Evolutionary conservation across 2,113 vertebrate genomes (phyloP), one percentile per base, ranked within the genome.

Genomic region (Anhinga rufa): DNA sequence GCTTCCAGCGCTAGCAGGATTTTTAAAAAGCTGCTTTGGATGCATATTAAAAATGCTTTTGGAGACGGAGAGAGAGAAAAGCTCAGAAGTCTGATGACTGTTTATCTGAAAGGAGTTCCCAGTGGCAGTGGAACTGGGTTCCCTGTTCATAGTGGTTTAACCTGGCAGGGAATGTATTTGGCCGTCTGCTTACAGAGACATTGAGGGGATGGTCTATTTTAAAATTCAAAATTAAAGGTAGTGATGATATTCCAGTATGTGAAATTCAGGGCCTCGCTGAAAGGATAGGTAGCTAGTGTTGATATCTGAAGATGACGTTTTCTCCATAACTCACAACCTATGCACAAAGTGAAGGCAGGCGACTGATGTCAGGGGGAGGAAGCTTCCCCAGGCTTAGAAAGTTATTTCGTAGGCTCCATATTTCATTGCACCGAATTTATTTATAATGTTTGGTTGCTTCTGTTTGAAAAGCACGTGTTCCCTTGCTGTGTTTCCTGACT

Each of bases 11-110:
- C n/a, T 60, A 60, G 72, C 58, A 84, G 55, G 61, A 60, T 85
- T 77, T 93, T 81, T 10, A 78, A 76, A 90, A 95, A 91, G 75
- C 66, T 84, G 65, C 83, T 97, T 97, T 93, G 96, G 76, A 61
- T 91, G 64, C 75, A 46, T 92, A 94, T 95, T 96, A 92, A 97
- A 96, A 96, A 92, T 61, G 65, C 76, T 96, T 97, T 96, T 90
- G 86, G 90, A 92, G 70, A 65, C 49, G 29, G 55, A 93, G 93
- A 96, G 76, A 57, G 89, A 86, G 91, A 97, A 98, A 90, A 97
- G 68, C 88, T 93, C 42, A 76, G 54, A 78, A 86, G 89, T 93
- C 87, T 86, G 91, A 93, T 94, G 92, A 80, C 64, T 34, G 78
- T 96, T 97, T 92, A 95, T 94, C 90, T 97, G 81, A 46, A 48